Conservation (phyloP, 2,113 vertebrate species). For the Acinonyx jubatus region DNA sequence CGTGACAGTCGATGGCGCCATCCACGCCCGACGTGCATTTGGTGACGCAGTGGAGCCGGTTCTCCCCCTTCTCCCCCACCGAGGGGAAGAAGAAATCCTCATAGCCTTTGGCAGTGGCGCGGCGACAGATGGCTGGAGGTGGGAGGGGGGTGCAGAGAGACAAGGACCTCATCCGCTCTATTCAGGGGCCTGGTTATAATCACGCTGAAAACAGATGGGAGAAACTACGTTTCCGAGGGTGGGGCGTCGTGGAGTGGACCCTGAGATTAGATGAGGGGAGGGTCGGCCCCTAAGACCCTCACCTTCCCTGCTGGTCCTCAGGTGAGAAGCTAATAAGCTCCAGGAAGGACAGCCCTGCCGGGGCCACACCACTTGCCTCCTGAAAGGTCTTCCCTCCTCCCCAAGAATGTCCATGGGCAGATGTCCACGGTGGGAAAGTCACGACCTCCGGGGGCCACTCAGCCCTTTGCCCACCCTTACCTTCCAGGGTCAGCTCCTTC, state of each 20-base stretch:
- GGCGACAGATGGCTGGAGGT: constrained; percentile 11
- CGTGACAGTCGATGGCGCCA: background rate
- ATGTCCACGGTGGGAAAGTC: background rate
- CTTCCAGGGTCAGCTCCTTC: background rate
- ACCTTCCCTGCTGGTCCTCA: background rate
- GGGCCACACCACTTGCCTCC: background rate
- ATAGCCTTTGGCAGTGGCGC: accelerated
- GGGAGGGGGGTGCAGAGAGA: background rate
- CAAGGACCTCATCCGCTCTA: background rate
- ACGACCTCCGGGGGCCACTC: background rate
- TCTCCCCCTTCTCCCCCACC: background rate
- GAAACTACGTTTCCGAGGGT: background rate
- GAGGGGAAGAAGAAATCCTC: constrained; percentile 59
- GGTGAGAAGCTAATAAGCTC: background rate
- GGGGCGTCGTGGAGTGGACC: background rate
- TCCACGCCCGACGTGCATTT: background rate
- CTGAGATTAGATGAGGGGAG: background rate
- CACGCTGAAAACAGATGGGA: background rate
- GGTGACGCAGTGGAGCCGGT: constrained; percentile 30
- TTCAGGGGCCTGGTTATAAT: background rate
- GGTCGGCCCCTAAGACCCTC: background rate
- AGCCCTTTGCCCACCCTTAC: background rate
- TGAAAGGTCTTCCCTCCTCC: background rate
- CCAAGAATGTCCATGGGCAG: background rate
- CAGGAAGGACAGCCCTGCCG: background rate